phyloP scores from a whole-genome alignment of 2,113 vertebrate genomes.

The Nanorana parkeri region DNA sequence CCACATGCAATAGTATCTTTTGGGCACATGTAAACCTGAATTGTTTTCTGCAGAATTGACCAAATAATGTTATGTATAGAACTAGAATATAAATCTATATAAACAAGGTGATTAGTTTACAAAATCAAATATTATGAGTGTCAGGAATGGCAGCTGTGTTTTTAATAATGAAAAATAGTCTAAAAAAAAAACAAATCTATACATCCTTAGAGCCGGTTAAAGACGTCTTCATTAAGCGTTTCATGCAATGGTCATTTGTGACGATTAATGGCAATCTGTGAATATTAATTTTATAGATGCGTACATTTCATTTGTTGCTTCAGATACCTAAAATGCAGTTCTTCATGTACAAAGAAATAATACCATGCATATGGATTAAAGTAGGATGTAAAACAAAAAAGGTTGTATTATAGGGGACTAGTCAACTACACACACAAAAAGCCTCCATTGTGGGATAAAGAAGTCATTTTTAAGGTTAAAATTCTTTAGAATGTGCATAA shows the following conservation, averaged over 20 bases:
- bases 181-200: conserved; percentile 22
- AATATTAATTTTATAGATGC: conserved; percentile 52
- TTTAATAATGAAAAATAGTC: conserved; percentile 59
- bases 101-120: conserved; percentile 67
- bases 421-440: neutral
- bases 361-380: conserved; percentile 5
- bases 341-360: conserved; percentile 58
- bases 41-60: conserved; percentile 56
- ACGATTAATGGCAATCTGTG: conserved; percentile 62
- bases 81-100: conserved; percentile 15
- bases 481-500: no score
- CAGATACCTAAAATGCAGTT: conserved; percentile 48
- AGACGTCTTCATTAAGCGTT: conserved; percentile 62
- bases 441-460: neutral
- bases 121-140: conserved; percentile 63
- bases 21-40: conserved; percentile 4
- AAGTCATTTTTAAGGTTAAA: no score
- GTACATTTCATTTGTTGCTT: conserved; percentile 57
- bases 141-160: conserved; percentile 63
- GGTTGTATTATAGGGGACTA: neutral
- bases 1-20: neutral
- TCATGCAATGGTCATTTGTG: conserved; percentile 35
- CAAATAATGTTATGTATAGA: conserved; percentile 64
- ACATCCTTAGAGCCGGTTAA: conserved; percentile 62
- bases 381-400: neutral